Evolutionary conservation across 2,797 vertebrate genomes (phyloP), one percentile per base, ranked within the genome.

Genomic region (Telmatherina bonti): DNA sequence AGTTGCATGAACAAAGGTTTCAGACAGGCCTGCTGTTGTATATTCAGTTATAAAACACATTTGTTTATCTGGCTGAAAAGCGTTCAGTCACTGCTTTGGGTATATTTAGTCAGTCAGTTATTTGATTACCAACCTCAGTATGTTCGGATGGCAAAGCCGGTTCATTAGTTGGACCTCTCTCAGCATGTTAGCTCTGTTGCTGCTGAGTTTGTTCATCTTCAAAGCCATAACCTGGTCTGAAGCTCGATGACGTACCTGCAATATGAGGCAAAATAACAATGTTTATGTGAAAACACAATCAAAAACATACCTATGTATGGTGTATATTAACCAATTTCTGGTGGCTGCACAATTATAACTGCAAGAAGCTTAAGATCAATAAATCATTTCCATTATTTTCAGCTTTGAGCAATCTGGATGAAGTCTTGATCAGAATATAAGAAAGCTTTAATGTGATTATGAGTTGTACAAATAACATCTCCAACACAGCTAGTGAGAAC

Each of bases 141-240:
- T 90, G 77, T 87, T 68, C 31, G 96, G 96, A 87, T 99, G 98
- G 18, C 94, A 97, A 33, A 99, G 96, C 49, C 96, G 95, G 91
- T 99, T 99, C 97, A 99, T 98, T 53, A 99, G 96, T 61, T 99
- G 97, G 58, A 99, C 96, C 81, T 99, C 98, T 85, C 96, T 95
- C 85, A 99, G 88, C 98, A 99, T 98, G 85, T 99, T 99, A 35
- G 96, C 96, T 86, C 97, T 93, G 93, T 99, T 99, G 91, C 97
- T 99, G 93, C 95, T 98, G 87, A 97, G 89, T 3, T 94, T 99
- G 93, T 99, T 99, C 98, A 99, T 99, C 94, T 99, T 99, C 88
- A 99, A 93, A 84, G 97, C 98, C 98, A 99, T 99, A 51, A 99
- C 96, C 79, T 99, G 97, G 87, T 95, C 96, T 52, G 98, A 96